Base-by-base conservation (phyloP, 2,888 invertebrate species). In the Diplazon laetatorius region DNA sequence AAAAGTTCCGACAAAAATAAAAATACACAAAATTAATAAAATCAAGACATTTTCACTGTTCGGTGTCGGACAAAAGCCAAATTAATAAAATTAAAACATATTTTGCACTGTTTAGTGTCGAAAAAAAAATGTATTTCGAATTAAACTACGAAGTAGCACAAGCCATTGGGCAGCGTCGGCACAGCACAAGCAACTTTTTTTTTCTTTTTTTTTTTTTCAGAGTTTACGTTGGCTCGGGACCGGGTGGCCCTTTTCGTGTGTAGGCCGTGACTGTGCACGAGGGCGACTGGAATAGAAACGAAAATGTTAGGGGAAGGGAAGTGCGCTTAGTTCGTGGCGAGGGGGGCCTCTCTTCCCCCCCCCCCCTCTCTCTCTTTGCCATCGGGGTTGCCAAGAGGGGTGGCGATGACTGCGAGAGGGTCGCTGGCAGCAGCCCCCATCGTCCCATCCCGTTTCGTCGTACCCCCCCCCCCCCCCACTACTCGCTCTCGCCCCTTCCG, bases 281-380 rank as follows among this genome's bases (percentile, higher is more conserved):
- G 77, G 83, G 84, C 85, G 86, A 87, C 88, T 87, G 88, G 84
- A 85, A 85, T 85, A 84, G 82, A 84, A 87, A 86, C 84, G 84
- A 87, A 89, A 87, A 86, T 88, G 87, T 87, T 48, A 73, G 81
- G 76, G 80, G 74, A 78, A 85, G 85, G 86, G 88, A 85, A 85
- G 82, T 71, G 74, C 57, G 50, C 78, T 78, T 74, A 66, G 75
- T 79, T 75, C 75, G 75, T 39, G 48, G 69, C 70, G 81, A 78
- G 78, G 75, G 83, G 71, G 79, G 70, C 74, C 69, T 18, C 37
- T 44, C n/a, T 37, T n/a, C n/a, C n/a, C n/a, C n/a, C n/a, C n/a
- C n/a, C 14, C 63, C 59, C 57, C 39, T 66, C 48, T 65, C 50
- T 50, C 46, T 30, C 52, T 59, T 44, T 71, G 71, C 62, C 66